These are phyloP conservation scores for Sycon ciliatum DNA, from an alignment of 37 sponge, comb jelly and placozoan species.

Conservation along the genomic window DNA sequence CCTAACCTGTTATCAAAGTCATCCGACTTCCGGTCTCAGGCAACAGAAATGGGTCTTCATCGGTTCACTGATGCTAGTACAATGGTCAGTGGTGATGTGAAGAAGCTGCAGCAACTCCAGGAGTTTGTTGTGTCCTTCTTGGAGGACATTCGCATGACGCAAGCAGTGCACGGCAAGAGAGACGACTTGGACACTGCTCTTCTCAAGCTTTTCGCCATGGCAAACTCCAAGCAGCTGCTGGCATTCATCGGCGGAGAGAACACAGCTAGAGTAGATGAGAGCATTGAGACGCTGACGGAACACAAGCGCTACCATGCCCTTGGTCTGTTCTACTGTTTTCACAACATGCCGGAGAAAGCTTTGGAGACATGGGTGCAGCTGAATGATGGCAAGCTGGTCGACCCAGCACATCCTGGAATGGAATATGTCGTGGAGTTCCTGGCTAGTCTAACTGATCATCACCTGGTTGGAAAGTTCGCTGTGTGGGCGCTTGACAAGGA, in stretches of 20 bases:
- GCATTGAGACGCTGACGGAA: background rate
- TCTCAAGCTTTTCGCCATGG: slow-evolving; percentile 63
- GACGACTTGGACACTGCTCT: slow-evolving; percentile 82
- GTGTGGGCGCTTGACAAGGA: slow-evolving; percentile 68
- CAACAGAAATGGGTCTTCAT: background rate
- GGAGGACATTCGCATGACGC: background rate
- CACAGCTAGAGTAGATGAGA: slow-evolving; percentile 45
- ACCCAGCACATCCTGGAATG: slow-evolving; percentile 45
- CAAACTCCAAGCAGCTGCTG: slow-evolving; percentile 39
- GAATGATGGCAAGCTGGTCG: slow-evolving; percentile 42
- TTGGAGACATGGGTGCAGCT: slow-evolving; percentile 71
- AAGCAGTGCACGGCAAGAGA: too few relatives aligned
- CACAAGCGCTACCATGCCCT: slow-evolving; percentile 64
- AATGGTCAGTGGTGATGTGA: background rate
- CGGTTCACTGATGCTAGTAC: background rate
- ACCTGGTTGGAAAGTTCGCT: slow-evolving; percentile 63
- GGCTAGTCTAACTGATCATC: slow-evolving; percentile 23
- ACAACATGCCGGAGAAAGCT: slow-evolving; percentile 44
- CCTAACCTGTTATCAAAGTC: background rate
- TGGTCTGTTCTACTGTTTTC: slow-evolving; percentile 55
- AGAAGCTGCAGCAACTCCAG: background rate
- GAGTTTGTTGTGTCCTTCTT: background rate
- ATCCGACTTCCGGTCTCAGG: background rate
- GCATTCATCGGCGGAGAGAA: slow-evolving; percentile 50
- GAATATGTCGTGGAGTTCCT: slow-evolving; percentile 52